Evolutionary conservation across 1,140 invertebrate genomes (phyloP).

Genomic region (Scylla paramamosain): DNA sequence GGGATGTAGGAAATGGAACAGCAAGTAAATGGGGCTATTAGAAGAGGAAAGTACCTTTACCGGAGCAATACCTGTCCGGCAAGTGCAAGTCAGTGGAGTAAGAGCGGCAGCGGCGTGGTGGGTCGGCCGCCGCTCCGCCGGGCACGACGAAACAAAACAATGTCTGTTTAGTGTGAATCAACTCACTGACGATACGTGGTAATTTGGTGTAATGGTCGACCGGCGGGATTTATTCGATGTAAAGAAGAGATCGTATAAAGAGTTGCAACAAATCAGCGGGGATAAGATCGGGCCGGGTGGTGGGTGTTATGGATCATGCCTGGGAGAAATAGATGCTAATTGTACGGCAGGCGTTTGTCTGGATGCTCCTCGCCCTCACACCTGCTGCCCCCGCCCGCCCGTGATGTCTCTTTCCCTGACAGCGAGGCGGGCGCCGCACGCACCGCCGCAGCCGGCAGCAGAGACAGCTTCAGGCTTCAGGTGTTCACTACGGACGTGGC

Average conservation of each 20-base stretch:
- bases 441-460: no score
- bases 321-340: not conserved
- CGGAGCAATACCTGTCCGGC: no score
- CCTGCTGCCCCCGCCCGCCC: not conserved
- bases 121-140: not conserved
- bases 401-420: constrained; percentile 1
- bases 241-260: constrained; percentile 42
- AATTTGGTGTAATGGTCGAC: not conserved
- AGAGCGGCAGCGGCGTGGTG: not conserved
- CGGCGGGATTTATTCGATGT: not conserved
- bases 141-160: not conserved
- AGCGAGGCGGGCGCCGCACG: not conserved
- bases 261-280: constrained; percentile 16
- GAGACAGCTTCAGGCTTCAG: no score
- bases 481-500: not conserved
- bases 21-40: no score
- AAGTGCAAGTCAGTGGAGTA: no score
- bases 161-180: constrained; percentile 22
- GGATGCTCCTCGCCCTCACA: not conserved
- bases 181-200: not conserved
- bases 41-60: no score
- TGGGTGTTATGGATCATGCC: constrained; percentile 35
- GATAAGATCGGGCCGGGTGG: constrained; percentile 21
- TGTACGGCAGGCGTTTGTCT: constrained; percentile 13
- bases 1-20: no score